Evolutionary conservation across 2,797 vertebrate genomes (phyloP).

Genomic region (Semotilus atromaculatus): DNA sequence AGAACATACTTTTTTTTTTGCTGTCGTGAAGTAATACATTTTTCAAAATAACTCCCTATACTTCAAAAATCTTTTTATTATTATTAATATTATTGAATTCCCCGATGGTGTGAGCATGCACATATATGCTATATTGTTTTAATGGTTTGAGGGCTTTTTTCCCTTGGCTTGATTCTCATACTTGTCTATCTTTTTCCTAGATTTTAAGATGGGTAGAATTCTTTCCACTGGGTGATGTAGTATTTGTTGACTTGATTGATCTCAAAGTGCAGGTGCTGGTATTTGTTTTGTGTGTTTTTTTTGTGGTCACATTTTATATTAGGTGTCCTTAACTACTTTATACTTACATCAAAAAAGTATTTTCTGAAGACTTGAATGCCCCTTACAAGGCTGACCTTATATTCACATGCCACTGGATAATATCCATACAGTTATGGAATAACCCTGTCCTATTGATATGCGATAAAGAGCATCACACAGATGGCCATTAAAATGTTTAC

Average conservation of each 20-base stretch:
- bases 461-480: constrained; percentile 9
- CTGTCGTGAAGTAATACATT: too few relatives aligned
- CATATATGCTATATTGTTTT: neutral
- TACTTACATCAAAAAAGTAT: too few relatives aligned
- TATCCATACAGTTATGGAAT: neutral
- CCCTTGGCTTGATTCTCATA: neutral
- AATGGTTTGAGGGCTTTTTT: neutral
- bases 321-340: neutral
- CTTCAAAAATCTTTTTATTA: too few relatives aligned
- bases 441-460: constrained; percentile 17
- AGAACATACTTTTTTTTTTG: too few relatives aligned
- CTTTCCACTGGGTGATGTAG: neutral
- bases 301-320: neutral
- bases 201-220: neutral
- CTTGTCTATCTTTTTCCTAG: neutral
- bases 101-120: too few relatives aligned
- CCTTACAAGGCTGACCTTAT: neutral
- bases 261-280: neutral
- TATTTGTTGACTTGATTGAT: neutral
- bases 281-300: neutral
- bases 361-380: neutral
- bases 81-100: too few relatives aligned
- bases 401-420: constrained; percentile 16
- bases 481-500: constrained; percentile 28
- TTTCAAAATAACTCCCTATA: too few relatives aligned